These are phyloP conservation scores for Peucedramus taeniatus DNA, from an alignment of 2,113 vertebrate species.

Conservation along the genomic window DNA sequence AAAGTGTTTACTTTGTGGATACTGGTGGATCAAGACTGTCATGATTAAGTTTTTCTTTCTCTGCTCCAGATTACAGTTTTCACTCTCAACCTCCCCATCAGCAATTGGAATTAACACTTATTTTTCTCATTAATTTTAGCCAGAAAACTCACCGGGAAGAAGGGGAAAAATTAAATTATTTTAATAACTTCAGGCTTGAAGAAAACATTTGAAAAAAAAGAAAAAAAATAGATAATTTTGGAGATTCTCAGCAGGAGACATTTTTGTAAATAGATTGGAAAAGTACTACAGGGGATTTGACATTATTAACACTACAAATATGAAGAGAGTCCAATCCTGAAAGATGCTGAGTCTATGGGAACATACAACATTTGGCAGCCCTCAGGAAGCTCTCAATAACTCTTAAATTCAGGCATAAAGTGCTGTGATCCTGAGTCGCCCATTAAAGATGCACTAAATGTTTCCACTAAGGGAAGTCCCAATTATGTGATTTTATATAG, in stretches of 20 bases:
- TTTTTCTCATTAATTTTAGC: neutral
- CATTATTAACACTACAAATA: conserved; percentile 35
- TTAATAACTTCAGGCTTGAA: neutral
- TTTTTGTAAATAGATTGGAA: conserved; percentile 4
- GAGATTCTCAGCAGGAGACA: neutral
- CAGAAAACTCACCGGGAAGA: neutral
- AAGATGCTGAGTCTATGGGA: conserved; percentile 15
- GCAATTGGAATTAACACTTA: neutral
- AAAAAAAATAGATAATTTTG: neutral
- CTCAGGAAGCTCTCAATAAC: conserved; percentile 40
- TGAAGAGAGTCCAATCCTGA: neutral
- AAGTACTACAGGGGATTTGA: neutral
- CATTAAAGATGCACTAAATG: conserved; percentile 42
- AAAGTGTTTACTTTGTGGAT: neutral
- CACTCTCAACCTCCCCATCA: neutral
- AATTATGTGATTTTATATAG: conserved; percentile 47
- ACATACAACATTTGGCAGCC: neutral
- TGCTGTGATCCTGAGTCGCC: conserved; percentile 16
- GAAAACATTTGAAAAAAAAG: neutral
- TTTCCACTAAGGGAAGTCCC: conserved; percentile 57
- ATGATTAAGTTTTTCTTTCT: neutral
- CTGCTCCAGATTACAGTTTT: neutral
- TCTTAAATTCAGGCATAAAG: conserved; percentile 18
- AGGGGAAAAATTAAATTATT: rapidly evolving
- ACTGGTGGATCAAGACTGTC: neutral